Base-by-base conservation (phyloP, 2,888 invertebrate genomes). In the Peribatodes rhomboidaria region DNA sequence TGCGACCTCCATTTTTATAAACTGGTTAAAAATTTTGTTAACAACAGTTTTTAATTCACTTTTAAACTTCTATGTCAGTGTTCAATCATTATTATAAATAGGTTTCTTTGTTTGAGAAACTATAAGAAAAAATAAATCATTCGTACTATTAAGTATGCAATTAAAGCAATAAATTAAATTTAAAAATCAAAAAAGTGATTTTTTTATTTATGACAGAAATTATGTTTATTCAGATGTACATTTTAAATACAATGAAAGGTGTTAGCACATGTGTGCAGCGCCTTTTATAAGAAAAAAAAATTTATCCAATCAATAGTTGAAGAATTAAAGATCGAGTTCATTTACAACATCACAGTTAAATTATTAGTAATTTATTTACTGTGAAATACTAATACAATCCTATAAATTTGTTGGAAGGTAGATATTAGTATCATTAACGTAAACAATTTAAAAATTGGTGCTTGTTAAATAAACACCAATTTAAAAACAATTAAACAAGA, bases 1-100 rank as follows among this genome's bases (percentile, higher is more conserved):
- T 0, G 90, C 92, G 14, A 94, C 86, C 83, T 94, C 94, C 93
- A 94, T 94, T 70, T 44, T 52, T 49, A 14, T 49, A 31, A 46
- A 46, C 46, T 46, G 22, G 22, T 46, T 9, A n/a, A 46, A 3
- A 20, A 7, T 7, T 3, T 10, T 8, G 7, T n/a, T 7, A 46
- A 10, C 4, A 27, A 20, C 8, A 2, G 27, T 22, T 46, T 13
- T 46, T n/a, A n/a, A 14, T 14, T 16, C 50, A 50, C 50, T 35
- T 50, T 50, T 35, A 9, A 11, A 50, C 8, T 8, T 20, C 3
- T 18, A 2, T n/a, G 20, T 35, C n/a, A 50, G 10, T 35, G n/a
- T n/a, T 50, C 13, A 20, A 20, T 35, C 50, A 50, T 50, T 10
- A 22, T 14, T 3, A 49, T 46, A 27, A 46, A 7, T 46, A 7